Evolutionary conservation across 2,797 vertebrate genomes (phyloP).

Genomic region (Gymnothorax javanicus): DNA sequence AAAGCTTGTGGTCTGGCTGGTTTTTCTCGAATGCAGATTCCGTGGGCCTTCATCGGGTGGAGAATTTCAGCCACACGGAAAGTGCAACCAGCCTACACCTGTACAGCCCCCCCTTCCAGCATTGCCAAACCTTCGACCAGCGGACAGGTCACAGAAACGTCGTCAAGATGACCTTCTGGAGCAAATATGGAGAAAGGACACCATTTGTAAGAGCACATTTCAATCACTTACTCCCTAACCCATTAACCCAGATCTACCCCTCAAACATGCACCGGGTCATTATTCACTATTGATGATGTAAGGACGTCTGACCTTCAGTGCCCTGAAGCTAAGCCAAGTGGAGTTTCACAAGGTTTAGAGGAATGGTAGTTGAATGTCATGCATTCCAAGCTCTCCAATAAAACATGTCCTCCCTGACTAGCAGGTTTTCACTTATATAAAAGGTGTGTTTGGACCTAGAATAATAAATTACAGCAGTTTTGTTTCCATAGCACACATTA

Average conservation of each 20-base stretch:
- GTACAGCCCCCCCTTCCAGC: constrained; percentile 90
- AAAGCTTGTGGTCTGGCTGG: too few relatives aligned
- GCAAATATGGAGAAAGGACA: constrained; percentile 86
- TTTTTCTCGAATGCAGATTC: constrained; percentile 73
- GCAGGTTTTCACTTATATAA: too few relatives aligned
- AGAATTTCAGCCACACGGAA: constrained; percentile 95
- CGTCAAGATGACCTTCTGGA: constrained; percentile 95
- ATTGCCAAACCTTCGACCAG: constrained; percentile 93
- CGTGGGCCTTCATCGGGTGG: constrained; percentile 93
- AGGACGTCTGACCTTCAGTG: not conserved
- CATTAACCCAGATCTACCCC: not conserved
- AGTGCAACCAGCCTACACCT: constrained; percentile 88
- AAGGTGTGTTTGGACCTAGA: too few relatives aligned
- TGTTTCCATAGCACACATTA: too few relatives aligned
- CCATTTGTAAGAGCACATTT: constrained; percentile 75
- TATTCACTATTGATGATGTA: not conserved
- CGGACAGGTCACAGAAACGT: constrained; percentile 90
- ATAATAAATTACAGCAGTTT: too few relatives aligned
- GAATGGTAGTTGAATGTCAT: not conserved
- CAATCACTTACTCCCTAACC: not conserved
- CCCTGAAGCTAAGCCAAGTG: not conserved
- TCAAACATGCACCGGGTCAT: not conserved
- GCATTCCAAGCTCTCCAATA: too few relatives aligned
- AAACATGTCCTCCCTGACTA: too few relatives aligned
- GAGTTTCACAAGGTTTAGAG: not conserved